Evolutionary conservation across 2,797 vertebrate genomes (phyloP), one percentile per base, ranked within the genome.

Genomic region (Poecilia wingei): DNA sequence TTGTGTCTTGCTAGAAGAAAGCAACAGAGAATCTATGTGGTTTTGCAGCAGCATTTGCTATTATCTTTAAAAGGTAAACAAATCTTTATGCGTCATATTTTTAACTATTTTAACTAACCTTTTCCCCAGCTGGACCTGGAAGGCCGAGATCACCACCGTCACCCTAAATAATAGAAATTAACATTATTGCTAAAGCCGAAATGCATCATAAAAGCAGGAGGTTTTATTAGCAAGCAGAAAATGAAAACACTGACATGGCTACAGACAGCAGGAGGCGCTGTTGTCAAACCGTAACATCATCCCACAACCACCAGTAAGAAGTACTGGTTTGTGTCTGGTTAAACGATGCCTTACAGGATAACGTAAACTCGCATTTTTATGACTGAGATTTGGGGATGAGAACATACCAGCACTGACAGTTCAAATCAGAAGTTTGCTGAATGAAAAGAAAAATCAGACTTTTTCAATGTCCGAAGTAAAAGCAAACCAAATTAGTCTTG

Each of bases 101-200:
- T 55, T 10, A 41, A 69, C 31, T n/a, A 43, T 33, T 13, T 14
- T 0, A 33, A 80, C 83, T 83, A 91, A 98, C 97, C 95, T 96
- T 97, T 82, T 95, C 93, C 77, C 96, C 96, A 0, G 86, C 82
- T 3, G 92, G 72, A 74, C 96, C 96, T 0, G 96, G 95, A 41
- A 96, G 95, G 36, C 96, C 96, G 0, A 96, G 87, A 14, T 96
- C 95, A 0, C 96, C 96, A 46, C 83, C 2, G 10, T 96, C 94
- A 0, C 97, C 97, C 97, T 98, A 77, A 2, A 82, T 53, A 20
- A 61, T 81, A 74, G 20, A 68, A 75, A 18, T 20, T 9, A 59
- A 47, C 33, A 43, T 45, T 14, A 45, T n/a, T n/a, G 22, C 25
- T 28, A 6, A 14, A n/a, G 25, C 13, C 7, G 0, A 45, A n/a